Base-by-base conservation (phyloP, 2,113 vertebrate genomes). In the Colaptes auratus region DNA sequence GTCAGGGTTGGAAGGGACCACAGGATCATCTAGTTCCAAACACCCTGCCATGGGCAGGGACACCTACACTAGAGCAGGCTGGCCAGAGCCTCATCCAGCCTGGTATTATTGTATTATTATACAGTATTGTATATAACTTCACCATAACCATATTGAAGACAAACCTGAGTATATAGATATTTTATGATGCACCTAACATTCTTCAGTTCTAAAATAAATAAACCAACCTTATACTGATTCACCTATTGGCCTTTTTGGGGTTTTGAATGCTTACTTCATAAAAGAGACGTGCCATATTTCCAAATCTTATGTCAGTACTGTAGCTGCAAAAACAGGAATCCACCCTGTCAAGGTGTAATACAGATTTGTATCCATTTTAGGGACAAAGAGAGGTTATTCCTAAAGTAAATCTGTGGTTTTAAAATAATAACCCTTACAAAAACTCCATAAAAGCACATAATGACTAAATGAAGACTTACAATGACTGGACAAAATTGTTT, bases 191-290 rank as follows among this genome's bases (percentile, higher is more conserved):
- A 56, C 60, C 35, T 39, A 71, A 36, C 75, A 78, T 42, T 60
- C 53, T 87, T 84, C 31, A 78, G 48, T 66, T 87, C 46, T 16
- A 77, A 77, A 82, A 75, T 56, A 74, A 82, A 78, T 36, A 77
- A n/a, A 2, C 44, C 6, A 39, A 39, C 39, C 6, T 9, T 48
- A 58, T 55, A 89, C 59, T 77, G 30, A 91, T 66, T 93, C 74
- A 2, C 2, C 17, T 46, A 3, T 31, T 64, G 3, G 23, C 2
- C 1, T 30, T 50, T 31, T 33, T 27, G 7, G 46, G 18, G 17
- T 48, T 48, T 30, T 1, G 33, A 48, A 33, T 7, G 0, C 10
- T 78, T 71, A 27, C 36, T 78, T 85, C 9, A 15, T 42, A 53
- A 39, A 65, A 60, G 30, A 65, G 8, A 42, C 33, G 24, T 0